Conservation (phyloP, 1,140 invertebrate genomes). For the Nymphalis io region DNA sequence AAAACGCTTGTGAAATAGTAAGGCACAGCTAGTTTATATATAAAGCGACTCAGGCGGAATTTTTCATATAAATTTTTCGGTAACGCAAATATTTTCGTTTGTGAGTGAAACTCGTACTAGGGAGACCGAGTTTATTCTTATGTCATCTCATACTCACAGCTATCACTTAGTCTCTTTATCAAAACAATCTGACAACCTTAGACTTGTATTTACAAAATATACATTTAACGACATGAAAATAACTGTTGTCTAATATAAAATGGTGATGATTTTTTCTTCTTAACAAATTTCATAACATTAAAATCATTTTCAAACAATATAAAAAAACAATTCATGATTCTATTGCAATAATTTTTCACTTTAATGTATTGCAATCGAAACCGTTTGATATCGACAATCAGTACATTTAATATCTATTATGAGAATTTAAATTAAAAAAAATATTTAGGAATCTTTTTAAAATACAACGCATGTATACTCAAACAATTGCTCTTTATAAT, state of each 20-base stretch:
- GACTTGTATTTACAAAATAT: slow-evolving; percentile 58
- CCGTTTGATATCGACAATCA: not conserved
- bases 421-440: not conserved
- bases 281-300: not conserved
- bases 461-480: not conserved
- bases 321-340: slow-evolving; percentile 2
- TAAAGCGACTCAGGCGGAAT: too few species aligned
- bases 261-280: not conserved
- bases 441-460: not conserved
- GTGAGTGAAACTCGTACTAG: too few species aligned
- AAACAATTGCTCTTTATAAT: slow-evolving; percentile 2
- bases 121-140: slow-evolving; percentile 15
- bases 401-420: not conserved
- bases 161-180: slow-evolving; percentile 35
- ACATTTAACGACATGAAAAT: slow-evolving; percentile 29
- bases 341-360: not conserved
- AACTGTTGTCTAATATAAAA: slow-evolving; percentile 3
- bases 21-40: too few species aligned
- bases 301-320: not conserved
- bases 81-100: too few species aligned
- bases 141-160: slow-evolving; percentile 29
- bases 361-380: not conserved
- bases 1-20: too few species aligned
- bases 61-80: too few species aligned
- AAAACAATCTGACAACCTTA: not conserved